Percentiles rank a stretch among this genome's conserved stretches.
phyloP scores from a whole-genome alignment of 2,797 vertebrate species.

The Cynopterus sphinx region DNA sequence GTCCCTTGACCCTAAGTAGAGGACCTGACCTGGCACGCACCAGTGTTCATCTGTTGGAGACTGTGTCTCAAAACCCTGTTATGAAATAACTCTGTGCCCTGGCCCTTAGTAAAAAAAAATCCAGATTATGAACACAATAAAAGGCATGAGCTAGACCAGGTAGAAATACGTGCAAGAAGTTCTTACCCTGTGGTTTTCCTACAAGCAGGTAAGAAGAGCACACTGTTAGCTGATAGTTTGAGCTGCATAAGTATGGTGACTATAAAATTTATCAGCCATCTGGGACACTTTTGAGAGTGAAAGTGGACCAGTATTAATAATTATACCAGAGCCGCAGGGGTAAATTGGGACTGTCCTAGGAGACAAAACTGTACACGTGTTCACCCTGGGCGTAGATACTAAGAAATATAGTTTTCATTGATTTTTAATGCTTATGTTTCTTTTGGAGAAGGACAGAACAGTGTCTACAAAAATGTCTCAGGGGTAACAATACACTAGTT shows the following conservation, averaged over 20 bases:
- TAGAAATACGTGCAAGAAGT: background rate
- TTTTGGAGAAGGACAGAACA: background rate
- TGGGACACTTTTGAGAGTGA: background rate
- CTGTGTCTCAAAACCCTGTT: background rate
- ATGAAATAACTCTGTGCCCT: background rate
- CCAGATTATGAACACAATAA: background rate
- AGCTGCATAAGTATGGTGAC: background rate
- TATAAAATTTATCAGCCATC: background rate
- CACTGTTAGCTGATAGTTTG: background rate
- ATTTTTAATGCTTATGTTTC: constrained; percentile 20
- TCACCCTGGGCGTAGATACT: background rate
- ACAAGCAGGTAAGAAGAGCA: background rate
- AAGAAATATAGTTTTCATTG: background rate
- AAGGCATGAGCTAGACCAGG: background rate
- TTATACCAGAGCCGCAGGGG: background rate
- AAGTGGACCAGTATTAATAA: background rate
- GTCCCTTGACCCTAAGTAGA: background rate
- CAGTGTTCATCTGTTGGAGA: background rate
- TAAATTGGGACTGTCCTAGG: background rate
- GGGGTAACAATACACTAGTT: constrained; percentile 5
- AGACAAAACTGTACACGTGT: background rate
- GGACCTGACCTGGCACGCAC: background rate
- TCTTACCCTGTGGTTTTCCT: background rate
- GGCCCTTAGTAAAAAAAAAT: background rate
- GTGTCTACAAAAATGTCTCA: background rate